Base-by-base conservation (phyloP, 2,113 vertebrate species). In the Mohoua ochrocephala region DNA sequence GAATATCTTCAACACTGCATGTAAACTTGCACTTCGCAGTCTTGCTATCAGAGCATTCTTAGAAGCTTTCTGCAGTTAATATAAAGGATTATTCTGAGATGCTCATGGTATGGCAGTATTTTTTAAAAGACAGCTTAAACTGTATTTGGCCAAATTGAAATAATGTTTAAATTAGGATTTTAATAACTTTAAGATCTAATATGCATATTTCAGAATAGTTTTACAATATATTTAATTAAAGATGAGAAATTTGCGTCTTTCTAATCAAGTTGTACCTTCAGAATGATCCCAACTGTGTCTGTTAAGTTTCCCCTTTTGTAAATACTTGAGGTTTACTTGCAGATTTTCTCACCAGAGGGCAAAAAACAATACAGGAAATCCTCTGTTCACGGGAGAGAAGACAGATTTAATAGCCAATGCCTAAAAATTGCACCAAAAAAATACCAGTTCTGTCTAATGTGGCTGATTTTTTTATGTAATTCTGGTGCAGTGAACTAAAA, bases 1-100 rank as follows among this genome's bases (percentile, higher is more conserved):
- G 98, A 98, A 97, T 98, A 96, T 98, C 97, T 97, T 96, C 96
- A 97, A 93, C 95, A 82, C 98, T 96, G 98, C 97, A 97, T 98
- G 97, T 98, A 98, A 98, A 98, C 97, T 98, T 97, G 91, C 93
- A 97, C 97, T 98, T 97, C 69, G 83, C 89, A 96, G 94, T 91
- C 98, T 91, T 96, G 83, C 96, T 98, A 96, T 97, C 97, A 93
- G 96, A 94, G 86, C 88, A 87, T 94, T 97, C 88, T 96, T 95
- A 92, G 96, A 97, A 97, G 97, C 85, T 94, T 97, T 97, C 97
- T 97, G 94, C 96, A 95, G 96, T 97, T 97, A 98, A 97, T 96
- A 97, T 95, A 96, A 97, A 95, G 77, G 89, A 97, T 96, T 94
- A 93, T 94, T 94, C 89, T 53, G 84, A 92, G 83, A 94, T 68